Conservation (phyloP, 37 sponge, comb jelly and placozoan species). For the Petrosia ficiformis region DNA sequence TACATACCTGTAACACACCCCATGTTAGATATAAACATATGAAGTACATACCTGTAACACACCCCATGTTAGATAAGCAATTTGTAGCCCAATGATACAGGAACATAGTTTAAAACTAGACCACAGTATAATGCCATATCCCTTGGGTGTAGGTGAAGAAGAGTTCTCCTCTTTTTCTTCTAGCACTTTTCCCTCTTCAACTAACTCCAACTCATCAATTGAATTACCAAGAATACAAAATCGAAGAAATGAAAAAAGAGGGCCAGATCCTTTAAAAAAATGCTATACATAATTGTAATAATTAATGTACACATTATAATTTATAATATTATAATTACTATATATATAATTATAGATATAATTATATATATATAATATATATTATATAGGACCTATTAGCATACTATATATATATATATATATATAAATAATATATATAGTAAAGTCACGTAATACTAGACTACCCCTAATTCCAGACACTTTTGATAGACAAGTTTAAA, state of each 20-base stretch:
- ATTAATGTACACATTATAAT: constrained; percentile 9
- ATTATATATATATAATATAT: no score
- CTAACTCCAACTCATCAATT: constrained; percentile 10
- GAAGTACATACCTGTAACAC: constrained; percentile 69
- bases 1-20: neutral
- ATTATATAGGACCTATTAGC: no score
- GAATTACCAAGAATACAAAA: constrained; percentile 47
- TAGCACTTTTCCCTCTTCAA: neutral
- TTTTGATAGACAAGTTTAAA: no score
- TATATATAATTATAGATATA: no score
- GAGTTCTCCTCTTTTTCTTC: neutral
- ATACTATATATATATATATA: no score
- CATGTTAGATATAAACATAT: neutral
- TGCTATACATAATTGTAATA: neutral
- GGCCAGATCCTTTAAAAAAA: constrained; percentile 38
- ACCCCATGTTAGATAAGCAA: constrained; percentile 92
- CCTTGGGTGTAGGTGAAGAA: neutral
- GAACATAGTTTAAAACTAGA: constrained; percentile 37
- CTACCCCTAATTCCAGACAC: no score
- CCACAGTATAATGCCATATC: neutral
- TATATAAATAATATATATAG: no score
- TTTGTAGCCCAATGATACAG: constrained; percentile 81
- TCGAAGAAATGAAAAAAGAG: constrained; percentile 40
- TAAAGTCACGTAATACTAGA: no score
- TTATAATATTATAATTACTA: no score